Percentiles rank a stretch among this genome's conserved stretches.
These are phyloP conservation scores for Agonum fuliginosum DNA, from an alignment of 2,888 invertebrate species.

Conservation along the genomic window DNA sequence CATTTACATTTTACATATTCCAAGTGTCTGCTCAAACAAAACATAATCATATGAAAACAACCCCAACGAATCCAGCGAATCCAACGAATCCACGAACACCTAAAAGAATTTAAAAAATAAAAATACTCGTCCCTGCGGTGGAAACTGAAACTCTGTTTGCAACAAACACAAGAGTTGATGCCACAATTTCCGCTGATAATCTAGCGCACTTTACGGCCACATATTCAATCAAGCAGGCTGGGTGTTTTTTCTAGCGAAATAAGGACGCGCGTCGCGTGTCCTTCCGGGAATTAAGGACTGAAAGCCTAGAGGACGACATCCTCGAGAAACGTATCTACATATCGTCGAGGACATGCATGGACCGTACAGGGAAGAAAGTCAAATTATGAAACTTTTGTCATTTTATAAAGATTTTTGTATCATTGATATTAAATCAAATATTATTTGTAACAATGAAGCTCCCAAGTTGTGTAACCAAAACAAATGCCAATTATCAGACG, in stretches of 20 bases:
- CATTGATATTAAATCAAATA: not conserved
- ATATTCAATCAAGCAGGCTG: conserved; percentile 36
- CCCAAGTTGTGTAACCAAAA: too few relatives aligned
- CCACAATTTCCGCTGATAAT: conserved; percentile 37
- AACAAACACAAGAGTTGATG: conserved; percentile 5
- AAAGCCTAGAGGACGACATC: not conserved
- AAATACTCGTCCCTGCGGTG: not conserved
- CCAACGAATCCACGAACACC: too few relatives aligned
- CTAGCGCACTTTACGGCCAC: conserved; percentile 30
- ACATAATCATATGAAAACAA: conserved; percentile 38
- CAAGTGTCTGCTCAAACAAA: not conserved
- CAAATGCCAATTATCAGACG: too few relatives aligned
- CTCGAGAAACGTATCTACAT: conserved; percentile 12
- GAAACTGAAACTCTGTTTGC: conserved; percentile 24
- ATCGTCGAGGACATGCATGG: not conserved
- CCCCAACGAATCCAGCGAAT: conserved; percentile 22
- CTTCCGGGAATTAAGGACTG: conserved; percentile 39
- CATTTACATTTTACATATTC: conserved; percentile 2
- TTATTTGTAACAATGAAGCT: not conserved
- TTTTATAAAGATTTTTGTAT: not conserved
- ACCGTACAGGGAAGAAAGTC: not conserved
- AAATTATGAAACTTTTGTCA: too few relatives aligned
- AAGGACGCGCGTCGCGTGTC: not conserved
- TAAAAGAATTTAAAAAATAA: conserved; percentile 19
- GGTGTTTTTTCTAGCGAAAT: conserved; percentile 24